A percentile compares a stretch with the other conserved stretches of the same genome.
Conservation (phyloP, 1,140 invertebrate species). For the Araneus ventricosus region DNA sequence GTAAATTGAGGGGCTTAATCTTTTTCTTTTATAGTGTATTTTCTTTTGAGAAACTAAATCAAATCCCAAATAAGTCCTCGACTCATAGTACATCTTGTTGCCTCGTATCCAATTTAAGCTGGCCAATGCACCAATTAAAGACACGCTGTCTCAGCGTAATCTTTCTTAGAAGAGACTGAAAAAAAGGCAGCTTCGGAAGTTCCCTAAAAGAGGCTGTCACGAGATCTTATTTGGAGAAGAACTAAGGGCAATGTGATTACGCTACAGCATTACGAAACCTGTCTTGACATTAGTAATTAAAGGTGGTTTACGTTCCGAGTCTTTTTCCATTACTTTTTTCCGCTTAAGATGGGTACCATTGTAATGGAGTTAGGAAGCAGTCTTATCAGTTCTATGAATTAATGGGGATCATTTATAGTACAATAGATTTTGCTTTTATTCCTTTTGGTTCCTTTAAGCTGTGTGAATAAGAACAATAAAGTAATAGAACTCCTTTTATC, state of each 20-base stretch:
- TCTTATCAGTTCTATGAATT: constrained; percentile 42
- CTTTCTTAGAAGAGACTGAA: neutral
- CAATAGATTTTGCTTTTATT: neutral
- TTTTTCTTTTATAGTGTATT: too few relatives aligned
- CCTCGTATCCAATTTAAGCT: neutral
- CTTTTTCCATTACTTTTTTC: constrained; percentile 1
- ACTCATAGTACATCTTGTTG: neutral
- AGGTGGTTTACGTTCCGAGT: constrained; percentile 7
- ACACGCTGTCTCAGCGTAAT: neutral
- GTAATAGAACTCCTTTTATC: neutral
- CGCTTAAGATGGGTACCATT: neutral
- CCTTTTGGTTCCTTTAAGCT: neutral
- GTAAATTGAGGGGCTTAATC: too few relatives aligned
- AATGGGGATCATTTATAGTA: constrained; percentile 23
- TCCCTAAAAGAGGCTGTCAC: constrained; percentile 12
- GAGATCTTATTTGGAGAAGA: neutral
- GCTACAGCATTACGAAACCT: neutral
- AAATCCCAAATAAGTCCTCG: too few relatives aligned
- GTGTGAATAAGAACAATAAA: neutral
- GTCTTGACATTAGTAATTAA: constrained; percentile 50
- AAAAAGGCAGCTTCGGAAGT: neutral
- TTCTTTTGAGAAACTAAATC: too few relatives aligned
- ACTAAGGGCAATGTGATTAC: constrained; percentile 18
- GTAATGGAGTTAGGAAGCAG: constrained; percentile 37
- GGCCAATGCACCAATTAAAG: neutral